A percentile compares a stretch with the other conserved stretches of the same genome.
Evolutionary conservation across 2,797 vertebrate species (phyloP).

Genomic region (Trichosurus vulpecula): DNA sequence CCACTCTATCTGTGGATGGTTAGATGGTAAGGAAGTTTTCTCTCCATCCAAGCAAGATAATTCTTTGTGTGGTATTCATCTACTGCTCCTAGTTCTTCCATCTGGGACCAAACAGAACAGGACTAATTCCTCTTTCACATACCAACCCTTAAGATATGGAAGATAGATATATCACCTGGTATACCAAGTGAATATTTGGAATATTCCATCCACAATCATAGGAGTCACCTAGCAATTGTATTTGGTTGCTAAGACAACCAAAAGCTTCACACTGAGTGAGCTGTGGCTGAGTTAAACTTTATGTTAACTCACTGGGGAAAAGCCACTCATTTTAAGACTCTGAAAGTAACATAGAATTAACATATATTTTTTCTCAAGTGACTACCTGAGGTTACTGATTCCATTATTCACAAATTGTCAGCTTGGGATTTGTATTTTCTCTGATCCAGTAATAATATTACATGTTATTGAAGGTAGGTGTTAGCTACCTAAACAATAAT

Average conservation of each 20-base stretch:
- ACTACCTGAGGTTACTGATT: not conserved
- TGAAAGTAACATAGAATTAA: not conserved
- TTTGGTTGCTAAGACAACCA: slow-evolving; percentile 15
- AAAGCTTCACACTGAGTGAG: not conserved
- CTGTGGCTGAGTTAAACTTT: not conserved
- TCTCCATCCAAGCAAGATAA: not conserved
- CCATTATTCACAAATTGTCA: not conserved
- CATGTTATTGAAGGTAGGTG: not conserved
- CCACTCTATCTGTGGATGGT: not conserved
- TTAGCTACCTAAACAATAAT: not conserved
- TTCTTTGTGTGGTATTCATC: not conserved
- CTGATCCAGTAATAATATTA: not conserved
- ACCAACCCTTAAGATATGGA: not conserved
- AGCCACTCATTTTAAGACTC: not conserved
- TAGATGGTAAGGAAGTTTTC: not conserved
- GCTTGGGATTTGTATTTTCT: not conserved
- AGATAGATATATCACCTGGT: not conserved
- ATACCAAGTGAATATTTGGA: not conserved
- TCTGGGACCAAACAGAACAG: not conserved
- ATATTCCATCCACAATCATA: not conserved
- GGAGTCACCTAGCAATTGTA: slow-evolving; percentile 2
- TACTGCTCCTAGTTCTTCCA: not conserved
- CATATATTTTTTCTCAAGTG: not conserved
- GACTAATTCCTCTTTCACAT: not conserved
- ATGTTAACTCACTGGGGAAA: not conserved